Evolutionary conservation across 92 coral and sea anemone genomes (phyloP).

Genomic region (Zoanthus gigantus): DNA sequence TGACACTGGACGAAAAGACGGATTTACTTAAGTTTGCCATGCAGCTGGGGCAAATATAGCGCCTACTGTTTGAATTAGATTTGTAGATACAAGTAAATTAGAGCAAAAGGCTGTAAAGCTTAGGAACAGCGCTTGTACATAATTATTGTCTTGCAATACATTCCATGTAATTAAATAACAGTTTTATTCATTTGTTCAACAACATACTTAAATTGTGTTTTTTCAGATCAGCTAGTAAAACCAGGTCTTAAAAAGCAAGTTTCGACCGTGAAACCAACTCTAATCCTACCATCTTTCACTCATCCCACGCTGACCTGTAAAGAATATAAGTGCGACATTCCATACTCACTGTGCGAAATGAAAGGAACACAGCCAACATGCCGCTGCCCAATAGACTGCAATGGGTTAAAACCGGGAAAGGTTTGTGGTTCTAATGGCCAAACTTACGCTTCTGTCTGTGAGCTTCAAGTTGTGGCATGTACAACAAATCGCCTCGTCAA

Average conservation of each 20-base stretch:
- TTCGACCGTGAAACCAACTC: neutral
- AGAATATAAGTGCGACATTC: neutral
- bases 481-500: neutral
- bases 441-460: neutral
- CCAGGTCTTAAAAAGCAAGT: neutral
- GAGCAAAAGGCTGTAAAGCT: too few relatives aligned
- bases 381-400: constrained; percentile 4
- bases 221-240: too few relatives aligned
- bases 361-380: neutral
- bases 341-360: constrained; percentile 20
- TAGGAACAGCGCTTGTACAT: too few relatives aligned
- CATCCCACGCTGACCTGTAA: neutral
- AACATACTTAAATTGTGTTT: too few relatives aligned
- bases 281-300: neutral
- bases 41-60: too few relatives aligned
- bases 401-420: neutral
- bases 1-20: too few relatives aligned
- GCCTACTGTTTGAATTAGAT: too few relatives aligned
- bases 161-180: too few relatives aligned
- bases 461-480: constrained; percentile 13
- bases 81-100: too few relatives aligned
- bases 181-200: too few relatives aligned
- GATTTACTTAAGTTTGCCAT: too few relatives aligned
- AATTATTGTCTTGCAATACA: too few relatives aligned
- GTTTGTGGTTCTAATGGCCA: constrained; percentile 36